phyloP scores from a whole-genome alignment of 2,797 vertebrate species.

The Melopsittacus undulatus region DNA sequence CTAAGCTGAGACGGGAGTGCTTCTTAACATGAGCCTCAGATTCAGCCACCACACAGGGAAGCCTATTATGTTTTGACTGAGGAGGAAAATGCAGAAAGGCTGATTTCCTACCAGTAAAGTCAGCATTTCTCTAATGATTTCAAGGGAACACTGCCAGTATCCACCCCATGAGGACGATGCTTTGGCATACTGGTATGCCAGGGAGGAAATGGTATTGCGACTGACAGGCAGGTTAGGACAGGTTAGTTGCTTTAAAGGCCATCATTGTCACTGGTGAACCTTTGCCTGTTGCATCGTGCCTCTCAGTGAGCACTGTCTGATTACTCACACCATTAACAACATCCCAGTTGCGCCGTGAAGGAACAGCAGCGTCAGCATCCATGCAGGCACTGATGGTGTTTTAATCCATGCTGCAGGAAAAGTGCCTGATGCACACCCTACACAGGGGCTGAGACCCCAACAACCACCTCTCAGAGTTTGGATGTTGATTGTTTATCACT shows the following conservation, averaged over 20 bases:
- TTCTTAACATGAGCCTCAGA: slow-evolving; percentile 18
- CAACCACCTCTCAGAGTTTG: not conserved
- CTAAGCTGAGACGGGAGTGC: not conserved
- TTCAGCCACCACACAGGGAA: not conserved
- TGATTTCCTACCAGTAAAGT: not conserved
- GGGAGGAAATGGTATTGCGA: not conserved
- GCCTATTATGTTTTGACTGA: not conserved
- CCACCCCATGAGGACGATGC: not conserved
- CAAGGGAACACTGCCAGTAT: not conserved
- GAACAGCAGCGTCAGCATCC: fast-evolving
- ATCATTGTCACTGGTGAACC: not conserved
- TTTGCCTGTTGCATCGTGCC: not conserved
- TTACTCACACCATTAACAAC: fast-evolving
- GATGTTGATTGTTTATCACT: fast-evolving
- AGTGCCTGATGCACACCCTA: not conserved
- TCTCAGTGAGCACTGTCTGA: not conserved
- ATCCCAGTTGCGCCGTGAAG: fast-evolving
- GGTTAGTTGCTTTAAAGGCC: not conserved
- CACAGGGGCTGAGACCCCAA: not conserved
- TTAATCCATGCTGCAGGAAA: fast-evolving
- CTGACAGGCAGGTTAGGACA: not conserved
- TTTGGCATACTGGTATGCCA: fast-evolving
- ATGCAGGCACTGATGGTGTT: fast-evolving
- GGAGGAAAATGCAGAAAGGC: not conserved
- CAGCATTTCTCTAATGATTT: not conserved